Evolutionary conservation across 2,797 vertebrate species (phyloP).

Genomic region (Mormyrus proboscirostris): DNA sequence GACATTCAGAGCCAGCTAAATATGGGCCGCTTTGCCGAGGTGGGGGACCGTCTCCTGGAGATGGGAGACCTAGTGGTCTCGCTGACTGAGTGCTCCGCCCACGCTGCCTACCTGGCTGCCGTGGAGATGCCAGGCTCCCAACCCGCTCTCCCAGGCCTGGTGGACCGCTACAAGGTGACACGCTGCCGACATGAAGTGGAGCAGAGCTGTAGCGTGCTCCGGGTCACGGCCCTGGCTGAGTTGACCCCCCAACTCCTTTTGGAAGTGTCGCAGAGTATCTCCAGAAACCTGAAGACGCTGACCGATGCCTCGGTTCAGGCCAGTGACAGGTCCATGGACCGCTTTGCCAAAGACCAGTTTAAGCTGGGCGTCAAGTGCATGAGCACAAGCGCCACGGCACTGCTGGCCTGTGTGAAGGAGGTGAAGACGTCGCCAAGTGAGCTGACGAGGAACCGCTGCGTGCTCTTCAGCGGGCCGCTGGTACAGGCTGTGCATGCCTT

Average conservation of each 20-base stretch:
- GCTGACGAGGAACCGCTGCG: slow-evolving; percentile 80
- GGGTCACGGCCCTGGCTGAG: slow-evolving; percentile 76
- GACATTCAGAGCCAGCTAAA: slow-evolving; percentile 98
- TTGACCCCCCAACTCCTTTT: slow-evolving; percentile 88
- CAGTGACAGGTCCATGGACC: slow-evolving; percentile 85
- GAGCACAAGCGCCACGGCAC: slow-evolving; percentile 88
- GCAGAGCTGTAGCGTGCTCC: slow-evolving; percentile 77
- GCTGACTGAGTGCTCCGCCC: slow-evolving; percentile 87
- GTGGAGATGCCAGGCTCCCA: slow-evolving; percentile 82
- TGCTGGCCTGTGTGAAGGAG: slow-evolving; percentile 89
- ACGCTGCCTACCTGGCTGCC: slow-evolving; percentile 87
- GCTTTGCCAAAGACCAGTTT: slow-evolving; percentile 93
- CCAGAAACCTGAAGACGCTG: slow-evolving; percentile 85
- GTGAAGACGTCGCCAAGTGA: slow-evolving; percentile 89
- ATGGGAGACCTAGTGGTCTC: slow-evolving; percentile 92
- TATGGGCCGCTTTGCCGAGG: slow-evolving; percentile 90
- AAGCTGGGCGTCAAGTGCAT: slow-evolving; percentile 91
- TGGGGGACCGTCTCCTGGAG: slow-evolving; percentile 82
- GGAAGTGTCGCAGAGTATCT: slow-evolving; percentile 93
- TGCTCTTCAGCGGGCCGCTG: slow-evolving; percentile 84
- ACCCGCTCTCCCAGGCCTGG: slow-evolving; percentile 77
- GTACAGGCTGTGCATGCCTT: slow-evolving; percentile 86
- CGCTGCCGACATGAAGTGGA: slow-evolving; percentile 94
- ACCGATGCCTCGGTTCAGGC: slow-evolving; percentile 88
- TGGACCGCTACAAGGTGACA: slow-evolving; percentile 96